Conservation (phyloP, 1,140 invertebrate species). For the Listronotus bonariensis region DNA sequence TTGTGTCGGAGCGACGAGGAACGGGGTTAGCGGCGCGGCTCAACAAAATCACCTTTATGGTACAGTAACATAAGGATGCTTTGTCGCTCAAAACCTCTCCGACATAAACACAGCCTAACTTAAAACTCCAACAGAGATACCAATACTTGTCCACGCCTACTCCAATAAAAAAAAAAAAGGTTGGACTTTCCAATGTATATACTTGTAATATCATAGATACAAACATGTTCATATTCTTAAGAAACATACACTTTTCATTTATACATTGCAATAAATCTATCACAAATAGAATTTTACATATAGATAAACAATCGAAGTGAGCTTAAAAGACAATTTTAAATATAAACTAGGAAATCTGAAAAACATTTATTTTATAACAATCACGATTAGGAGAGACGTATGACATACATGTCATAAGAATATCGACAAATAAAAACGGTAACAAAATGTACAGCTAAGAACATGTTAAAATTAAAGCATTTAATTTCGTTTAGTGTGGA, state of each 20-base stretch:
- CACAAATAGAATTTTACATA: conserved; percentile 42
- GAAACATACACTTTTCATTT: conserved; percentile 43
- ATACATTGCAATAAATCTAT: conserved; percentile 39
- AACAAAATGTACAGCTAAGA: conserved; percentile 4
- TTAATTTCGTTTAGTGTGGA: background rate
- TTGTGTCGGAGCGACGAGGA: too few relatives aligned
- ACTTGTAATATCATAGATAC: conserved; percentile 41
- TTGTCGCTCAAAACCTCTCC: too few relatives aligned
- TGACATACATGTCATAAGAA: conserved; percentile 8
- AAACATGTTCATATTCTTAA: conserved; percentile 38
- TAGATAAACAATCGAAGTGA: conserved; percentile 32
- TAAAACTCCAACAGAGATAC: too few relatives aligned
- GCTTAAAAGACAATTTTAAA: conserved; percentile 23
- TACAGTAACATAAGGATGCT: too few relatives aligned
- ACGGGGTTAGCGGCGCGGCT: too few relatives aligned
- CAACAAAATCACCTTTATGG: too few relatives aligned
- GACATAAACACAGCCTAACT: too few relatives aligned
- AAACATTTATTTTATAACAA: conserved; percentile 29
- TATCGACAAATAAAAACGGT: background rate
- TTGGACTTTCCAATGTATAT: conserved; percentile 28
- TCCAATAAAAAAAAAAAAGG: background rate
- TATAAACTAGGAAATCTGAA: conserved; percentile 30
- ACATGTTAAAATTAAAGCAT: background rate
- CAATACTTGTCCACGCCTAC: too few relatives aligned
- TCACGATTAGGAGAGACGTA: conserved; percentile 16